Evolutionary conservation across 1,140 invertebrate genomes (phyloP).

Genomic region (Bombus sibiricus): DNA sequence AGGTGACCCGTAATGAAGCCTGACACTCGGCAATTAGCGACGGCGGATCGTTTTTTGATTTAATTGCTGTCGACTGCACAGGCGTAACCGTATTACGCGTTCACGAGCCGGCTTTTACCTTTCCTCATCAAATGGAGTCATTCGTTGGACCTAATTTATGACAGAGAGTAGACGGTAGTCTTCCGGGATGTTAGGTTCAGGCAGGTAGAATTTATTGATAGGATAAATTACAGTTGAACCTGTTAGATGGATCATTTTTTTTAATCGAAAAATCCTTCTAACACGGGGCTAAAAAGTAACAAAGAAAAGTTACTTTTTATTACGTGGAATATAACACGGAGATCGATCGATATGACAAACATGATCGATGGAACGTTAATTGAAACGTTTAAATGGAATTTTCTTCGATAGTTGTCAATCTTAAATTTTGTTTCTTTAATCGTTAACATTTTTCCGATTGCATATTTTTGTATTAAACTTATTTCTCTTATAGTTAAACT

Average conservation of each 20-base stretch:
- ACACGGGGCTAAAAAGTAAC: background rate
- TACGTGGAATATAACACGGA: too few species aligned
- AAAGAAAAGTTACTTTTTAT: background rate
- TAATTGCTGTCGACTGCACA: constrained; percentile 41
- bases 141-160: background rate
- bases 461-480: background rate
- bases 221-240: background rate
- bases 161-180: background rate
- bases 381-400: too few species aligned
- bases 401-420: too few species aligned
- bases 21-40: constrained; percentile 43
- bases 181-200: background rate
- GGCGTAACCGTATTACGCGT: constrained; percentile 19
- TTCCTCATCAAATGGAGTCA: background rate
- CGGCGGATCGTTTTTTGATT: constrained; percentile 49
- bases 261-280: background rate
- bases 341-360: too few species aligned
- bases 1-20: constrained; percentile 43
- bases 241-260: background rate
- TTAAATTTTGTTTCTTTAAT: too few species aligned
- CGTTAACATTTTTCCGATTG: too few species aligned
- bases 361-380: background rate
- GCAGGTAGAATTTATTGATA: background rate
- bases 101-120: background rate
- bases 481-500: too few species aligned